Conservation (phyloP, 2,113 vertebrate genomes). For the Artemisiospiza belli region DNA sequence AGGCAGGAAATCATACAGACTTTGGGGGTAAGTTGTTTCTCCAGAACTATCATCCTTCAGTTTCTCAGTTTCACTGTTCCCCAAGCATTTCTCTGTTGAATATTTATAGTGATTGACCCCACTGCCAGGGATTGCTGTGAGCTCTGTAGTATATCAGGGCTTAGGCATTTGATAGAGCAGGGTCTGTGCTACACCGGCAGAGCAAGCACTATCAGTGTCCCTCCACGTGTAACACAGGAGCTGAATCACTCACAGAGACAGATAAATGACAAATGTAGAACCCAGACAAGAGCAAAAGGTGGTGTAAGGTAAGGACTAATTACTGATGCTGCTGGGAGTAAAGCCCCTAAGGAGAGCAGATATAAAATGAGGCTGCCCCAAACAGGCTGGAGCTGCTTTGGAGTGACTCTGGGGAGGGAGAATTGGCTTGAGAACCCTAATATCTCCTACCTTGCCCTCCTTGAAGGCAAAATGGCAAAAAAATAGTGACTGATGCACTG, state of each 20-base stretch:
- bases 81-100: background rate
- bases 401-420: background rate
- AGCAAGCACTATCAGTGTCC: background rate
- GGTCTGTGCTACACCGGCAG: background rate
- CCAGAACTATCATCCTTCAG: background rate
- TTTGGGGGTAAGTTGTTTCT: slow-evolving; percentile 16
- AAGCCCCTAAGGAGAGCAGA: background rate
- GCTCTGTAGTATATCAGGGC: background rate
- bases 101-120: slow-evolving; percentile 7
- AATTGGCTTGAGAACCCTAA: background rate
- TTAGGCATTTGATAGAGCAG: background rate
- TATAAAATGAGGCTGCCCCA: background rate
- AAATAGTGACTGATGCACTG: background rate
- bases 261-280: background rate
- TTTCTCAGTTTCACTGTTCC: background rate
- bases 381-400: background rate
- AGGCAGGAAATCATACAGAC: background rate
- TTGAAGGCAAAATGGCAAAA: background rate
- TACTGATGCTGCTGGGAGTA: background rate
- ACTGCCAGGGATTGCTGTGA: background rate
- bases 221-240: background rate
- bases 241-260: background rate
- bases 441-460: background rate
- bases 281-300: background rate
- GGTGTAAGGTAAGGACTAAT: background rate